phyloP scores from a whole-genome alignment of 2,888 invertebrate genomes.

The Sinodicranocentrus sp. region DNA sequence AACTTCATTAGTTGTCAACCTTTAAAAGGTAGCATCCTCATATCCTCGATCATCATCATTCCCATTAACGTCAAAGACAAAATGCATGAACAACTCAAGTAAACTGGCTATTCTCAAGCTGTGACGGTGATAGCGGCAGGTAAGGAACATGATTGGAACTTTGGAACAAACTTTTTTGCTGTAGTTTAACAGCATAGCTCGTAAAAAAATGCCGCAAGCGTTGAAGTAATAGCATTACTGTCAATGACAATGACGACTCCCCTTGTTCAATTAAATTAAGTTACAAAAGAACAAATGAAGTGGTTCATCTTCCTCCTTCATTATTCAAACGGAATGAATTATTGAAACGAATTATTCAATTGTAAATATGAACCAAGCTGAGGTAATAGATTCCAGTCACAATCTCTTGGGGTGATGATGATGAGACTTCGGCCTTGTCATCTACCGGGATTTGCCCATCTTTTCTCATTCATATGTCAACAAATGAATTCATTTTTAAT shows the following conservation, averaged over 20 bases:
- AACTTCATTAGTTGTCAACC: conserved; percentile 58
- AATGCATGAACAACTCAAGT: conserved; percentile 32
- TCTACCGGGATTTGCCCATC: not conserved
- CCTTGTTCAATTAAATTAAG: conserved; percentile 52
- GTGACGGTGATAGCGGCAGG: not conserved
- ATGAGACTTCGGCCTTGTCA: not conserved
- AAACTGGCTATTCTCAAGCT: not conserved
- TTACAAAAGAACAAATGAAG: conserved; percentile 37
- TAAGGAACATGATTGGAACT: conserved; percentile 41
- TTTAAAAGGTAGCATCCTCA: conserved; percentile 48
- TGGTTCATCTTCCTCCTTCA: conserved; percentile 41
- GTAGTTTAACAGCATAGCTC: no score
- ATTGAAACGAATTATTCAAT: conserved; percentile 3
- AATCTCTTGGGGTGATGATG: not conserved
- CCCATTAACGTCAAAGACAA: conserved; percentile 33
- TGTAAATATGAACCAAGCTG: not conserved
- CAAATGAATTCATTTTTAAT: conserved; percentile 38
- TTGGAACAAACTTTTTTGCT: conserved; percentile 35
- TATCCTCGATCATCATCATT: conserved; percentile 31
- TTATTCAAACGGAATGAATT: conserved; percentile 4
- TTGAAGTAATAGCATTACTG: conserved; percentile 33
- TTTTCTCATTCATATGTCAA: conserved; percentile 51
- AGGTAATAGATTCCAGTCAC: conserved; percentile 44
- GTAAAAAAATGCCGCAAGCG: not conserved
- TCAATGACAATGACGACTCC: conserved; percentile 48